Evolutionary conservation across 1,140 invertebrate species (phyloP), one percentile per base, ranked within the genome.

Genomic region (Drosophila asahinai): DNA sequence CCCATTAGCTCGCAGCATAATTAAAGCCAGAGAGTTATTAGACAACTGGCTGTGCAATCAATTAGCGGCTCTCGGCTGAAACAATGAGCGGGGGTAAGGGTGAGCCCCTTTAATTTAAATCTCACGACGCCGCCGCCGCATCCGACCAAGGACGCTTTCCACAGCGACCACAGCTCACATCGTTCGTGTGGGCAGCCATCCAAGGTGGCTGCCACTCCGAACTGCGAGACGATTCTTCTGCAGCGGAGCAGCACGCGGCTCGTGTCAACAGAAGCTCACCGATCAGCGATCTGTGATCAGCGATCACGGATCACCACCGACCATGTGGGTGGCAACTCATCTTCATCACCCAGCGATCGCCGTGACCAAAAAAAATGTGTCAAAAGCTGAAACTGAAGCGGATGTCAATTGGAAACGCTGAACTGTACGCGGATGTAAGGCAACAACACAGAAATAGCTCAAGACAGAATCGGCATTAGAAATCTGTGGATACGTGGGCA

Each of bases 311-410:
- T 43, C 19, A 11, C 30, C 22, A 25, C 22, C 22, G 22, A 25
- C 22, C 22, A 68, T 77, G 75, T 77, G 75, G 74, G 75, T 48
- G 76, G 74, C 75, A 72, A 36, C 66, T 62, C 74, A 65, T 38
- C 73, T 62, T 57, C 74, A 78, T 71, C 76, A 57, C 33, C 58
- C 59, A 30, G 19, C 58, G 30, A 77, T 67, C 12, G 51, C 22
- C 36, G 47, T 30, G 36, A 17, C 52, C 33, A 55, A 58, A 63
- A 45, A 68, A 89, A 81, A 84, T 89, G 83, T 87, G 84, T 87
- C 83, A 87, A 89, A 87, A 87, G 63, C 59, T 87, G 84, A 87
- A 87, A 87, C 73, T 89, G 81, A 87, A 87, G 84, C 83, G 83
- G 83, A 87, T 87, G 83, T 80, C 84, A 82, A 86, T 86, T 82